A percentile compares a stretch with the other conserved stretches of the same genome.
Evolutionary conservation across 2,113 vertebrate species (phyloP).

Genomic region (Muntiacus muntjak): DNA sequence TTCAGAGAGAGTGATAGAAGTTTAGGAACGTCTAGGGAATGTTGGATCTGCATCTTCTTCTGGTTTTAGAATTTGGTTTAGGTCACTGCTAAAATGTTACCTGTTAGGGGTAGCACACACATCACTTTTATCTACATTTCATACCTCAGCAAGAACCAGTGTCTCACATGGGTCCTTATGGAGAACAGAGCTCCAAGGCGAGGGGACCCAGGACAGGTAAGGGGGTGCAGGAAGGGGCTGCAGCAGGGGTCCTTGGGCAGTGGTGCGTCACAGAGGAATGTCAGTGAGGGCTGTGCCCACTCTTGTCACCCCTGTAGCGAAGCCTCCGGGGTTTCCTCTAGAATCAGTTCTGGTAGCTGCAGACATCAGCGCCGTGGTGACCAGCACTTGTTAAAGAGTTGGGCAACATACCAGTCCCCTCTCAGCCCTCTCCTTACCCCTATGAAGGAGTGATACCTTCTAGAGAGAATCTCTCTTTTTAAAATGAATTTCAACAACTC

Average conservation of each 20-base stretch:
- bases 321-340: not conserved
- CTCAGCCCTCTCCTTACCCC: not conserved
- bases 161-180: constrained; percentile 6
- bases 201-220: constrained; percentile 15
- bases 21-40: not conserved
- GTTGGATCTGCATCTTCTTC: not conserved
- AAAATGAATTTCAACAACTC: not conserved
- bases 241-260: not conserved
- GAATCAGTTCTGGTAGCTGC: not conserved
- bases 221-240: not conserved
- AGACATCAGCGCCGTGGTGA: not conserved
- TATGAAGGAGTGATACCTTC: not conserved
- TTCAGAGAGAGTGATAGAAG: not conserved
- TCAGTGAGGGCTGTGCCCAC: not conserved
- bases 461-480: not conserved
- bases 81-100: not conserved
- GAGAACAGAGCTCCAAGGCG: constrained; percentile 14
- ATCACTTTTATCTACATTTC: not conserved
- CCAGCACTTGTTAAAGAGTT: not conserved
- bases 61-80: not conserved
- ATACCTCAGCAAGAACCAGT: constrained; percentile 24
- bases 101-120: not conserved
- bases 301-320: not conserved
- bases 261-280: not conserved
- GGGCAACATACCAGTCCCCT: not conserved